Evolutionary conservation across 2,113 vertebrate genomes (phyloP).

Genomic region (Sceloporus tristichus): DNA sequence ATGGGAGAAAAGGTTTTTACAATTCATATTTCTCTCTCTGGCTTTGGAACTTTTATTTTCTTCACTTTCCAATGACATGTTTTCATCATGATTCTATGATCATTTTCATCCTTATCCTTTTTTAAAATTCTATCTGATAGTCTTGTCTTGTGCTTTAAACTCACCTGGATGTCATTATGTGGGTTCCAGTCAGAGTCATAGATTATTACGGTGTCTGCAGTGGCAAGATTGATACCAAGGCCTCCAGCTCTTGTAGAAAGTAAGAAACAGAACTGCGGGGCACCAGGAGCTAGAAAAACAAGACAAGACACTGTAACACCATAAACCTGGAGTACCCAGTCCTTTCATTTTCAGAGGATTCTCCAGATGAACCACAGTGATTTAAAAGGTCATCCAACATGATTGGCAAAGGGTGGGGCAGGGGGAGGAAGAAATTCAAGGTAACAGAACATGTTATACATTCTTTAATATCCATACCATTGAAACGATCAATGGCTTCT

Average conservation of each 20-base stretch:
- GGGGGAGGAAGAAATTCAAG: background rate
- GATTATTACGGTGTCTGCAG: conserved; percentile 97
- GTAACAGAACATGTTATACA: background rate
- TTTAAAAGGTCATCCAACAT: background rate
- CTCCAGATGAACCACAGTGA: background rate
- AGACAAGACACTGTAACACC: background rate
- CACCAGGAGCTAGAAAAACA: conserved; percentile 88
- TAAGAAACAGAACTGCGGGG: conserved; percentile 97
- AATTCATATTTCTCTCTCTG: background rate
- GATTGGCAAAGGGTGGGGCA: background rate
- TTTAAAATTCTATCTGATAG: background rate
- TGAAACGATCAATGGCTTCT: conserved; percentile 97
- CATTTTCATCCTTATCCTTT: background rate
- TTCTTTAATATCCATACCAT: conserved; percentile 78
- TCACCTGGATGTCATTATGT: conserved; percentile 98
- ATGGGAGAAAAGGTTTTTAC: conserved; percentile 21
- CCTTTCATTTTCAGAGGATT: background rate
- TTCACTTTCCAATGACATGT: background rate
- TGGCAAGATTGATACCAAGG: conserved; percentile 97
- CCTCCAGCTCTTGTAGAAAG: conserved; percentile 97
- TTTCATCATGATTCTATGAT: too few species aligned
- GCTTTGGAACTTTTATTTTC: background rate
- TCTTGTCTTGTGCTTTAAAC: conserved; percentile 26
- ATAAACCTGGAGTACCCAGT: background rate
- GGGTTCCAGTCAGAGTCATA: conserved; percentile 99